These are phyloP conservation scores for Rhadinocentrus ornatus DNA, from an alignment of 2,797 vertebrate species.

Conservation along the genomic window DNA sequence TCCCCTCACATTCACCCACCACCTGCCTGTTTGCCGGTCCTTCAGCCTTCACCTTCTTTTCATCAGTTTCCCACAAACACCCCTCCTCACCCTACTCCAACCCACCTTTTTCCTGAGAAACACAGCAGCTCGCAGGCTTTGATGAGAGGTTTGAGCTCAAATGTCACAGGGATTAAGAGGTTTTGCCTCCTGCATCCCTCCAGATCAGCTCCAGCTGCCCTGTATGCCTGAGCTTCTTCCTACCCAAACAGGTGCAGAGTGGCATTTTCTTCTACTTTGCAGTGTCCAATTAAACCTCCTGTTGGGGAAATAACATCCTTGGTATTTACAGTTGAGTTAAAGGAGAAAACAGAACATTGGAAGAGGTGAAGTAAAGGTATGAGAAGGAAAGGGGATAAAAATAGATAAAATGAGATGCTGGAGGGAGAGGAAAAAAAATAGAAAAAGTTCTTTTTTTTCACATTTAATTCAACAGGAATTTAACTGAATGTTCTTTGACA, in stretches of 20 bases:
- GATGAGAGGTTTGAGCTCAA: constrained; percentile 64
- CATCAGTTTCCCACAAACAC: constrained; percentile 21
- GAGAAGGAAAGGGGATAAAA: constrained; percentile 6
- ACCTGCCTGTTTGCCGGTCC: constrained; percentile 22
- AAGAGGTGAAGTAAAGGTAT: constrained; percentile 12
- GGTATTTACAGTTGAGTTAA: constrained; percentile 50
- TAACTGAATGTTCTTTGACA: not conserved
- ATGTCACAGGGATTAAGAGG: constrained; percentile 75
- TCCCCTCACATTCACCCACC: constrained; percentile 18
- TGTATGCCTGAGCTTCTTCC: constrained; percentile 38
- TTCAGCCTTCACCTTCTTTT: constrained; percentile 35
- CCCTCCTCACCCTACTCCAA: constrained; percentile 19
- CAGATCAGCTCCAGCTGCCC: constrained; percentile 57
- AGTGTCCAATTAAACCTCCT: constrained; percentile 53
- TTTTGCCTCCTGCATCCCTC: constrained; percentile 63
- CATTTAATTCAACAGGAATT: not conserved
- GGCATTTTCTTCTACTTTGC: constrained; percentile 51
- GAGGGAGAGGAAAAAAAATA: not conserved
- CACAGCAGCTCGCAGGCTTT: constrained; percentile 58
- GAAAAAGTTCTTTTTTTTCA: not conserved
- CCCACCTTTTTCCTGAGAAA: constrained; percentile 26
- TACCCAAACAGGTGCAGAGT: constrained; percentile 52
- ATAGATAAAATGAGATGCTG: not conserved
- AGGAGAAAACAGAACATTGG: constrained; percentile 22
- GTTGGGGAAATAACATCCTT: constrained; percentile 40